Evolutionary conservation across 2,888 invertebrate genomes (phyloP).

Genomic region (Nyleta sp.): DNA sequence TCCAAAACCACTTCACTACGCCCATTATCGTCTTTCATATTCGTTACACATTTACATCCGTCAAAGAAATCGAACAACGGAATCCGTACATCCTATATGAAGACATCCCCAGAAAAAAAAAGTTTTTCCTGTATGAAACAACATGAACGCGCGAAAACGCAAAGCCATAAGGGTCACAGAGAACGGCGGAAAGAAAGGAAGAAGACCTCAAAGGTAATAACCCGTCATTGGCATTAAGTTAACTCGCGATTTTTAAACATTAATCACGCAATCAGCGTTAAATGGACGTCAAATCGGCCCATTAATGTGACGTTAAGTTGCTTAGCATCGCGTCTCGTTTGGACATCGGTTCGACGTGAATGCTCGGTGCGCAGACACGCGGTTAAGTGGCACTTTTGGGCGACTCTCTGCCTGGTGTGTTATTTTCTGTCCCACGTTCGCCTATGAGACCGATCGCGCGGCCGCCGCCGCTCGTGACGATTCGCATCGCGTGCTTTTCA

Average conservation of each 20-base stretch:
- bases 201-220: conserved; percentile 3
- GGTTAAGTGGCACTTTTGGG: conserved; percentile 48
- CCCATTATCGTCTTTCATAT: no score
- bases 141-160: no score
- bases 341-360: conserved; percentile 31
- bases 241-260: conserved; percentile 18
- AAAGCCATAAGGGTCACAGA: no score
- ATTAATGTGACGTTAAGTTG: conserved; percentile 32
- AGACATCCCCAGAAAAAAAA: no score
- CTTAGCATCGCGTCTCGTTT: conserved; percentile 2
- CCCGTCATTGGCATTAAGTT: not conserved
- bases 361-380: not conserved
- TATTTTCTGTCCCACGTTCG: conserved; percentile 46
- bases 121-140: no score
- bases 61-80: no score
- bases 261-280: conserved; percentile 24
- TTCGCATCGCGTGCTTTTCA: conserved; percentile 65
- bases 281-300: conserved; percentile 9
- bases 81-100: no score
- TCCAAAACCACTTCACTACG: no score
- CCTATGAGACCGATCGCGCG: conserved; percentile 52
- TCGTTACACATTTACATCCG: no score
- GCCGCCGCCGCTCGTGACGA: conserved; percentile 48
- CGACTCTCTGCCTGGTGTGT: no score
- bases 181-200: no score